These are phyloP conservation scores for Actenoides hombroni DNA, from an alignment of 2,113 vertebrate species.

Conservation along the genomic window DNA sequence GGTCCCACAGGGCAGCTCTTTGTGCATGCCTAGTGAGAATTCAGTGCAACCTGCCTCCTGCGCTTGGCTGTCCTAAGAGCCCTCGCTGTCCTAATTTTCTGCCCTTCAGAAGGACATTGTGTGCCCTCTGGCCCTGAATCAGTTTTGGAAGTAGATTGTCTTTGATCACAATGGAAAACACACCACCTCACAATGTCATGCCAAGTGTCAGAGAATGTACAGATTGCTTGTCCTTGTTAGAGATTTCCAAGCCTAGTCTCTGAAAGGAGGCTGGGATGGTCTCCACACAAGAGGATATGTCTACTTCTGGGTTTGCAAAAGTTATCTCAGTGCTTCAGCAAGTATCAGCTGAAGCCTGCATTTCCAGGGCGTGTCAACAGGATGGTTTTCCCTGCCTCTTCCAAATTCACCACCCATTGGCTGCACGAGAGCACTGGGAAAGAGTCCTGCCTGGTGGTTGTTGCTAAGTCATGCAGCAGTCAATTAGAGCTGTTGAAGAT, in stretches of 20 bases:
- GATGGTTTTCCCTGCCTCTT: neutral
- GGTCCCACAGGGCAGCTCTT: neutral
- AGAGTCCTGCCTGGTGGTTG: neutral
- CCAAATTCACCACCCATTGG: neutral
- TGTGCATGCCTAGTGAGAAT: neutral
- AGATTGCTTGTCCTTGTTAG: neutral
- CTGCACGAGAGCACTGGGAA: neutral
- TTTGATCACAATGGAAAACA: neutral
- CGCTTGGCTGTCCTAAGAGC: neutral
- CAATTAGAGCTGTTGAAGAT: neutral
- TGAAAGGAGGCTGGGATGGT: neutral
- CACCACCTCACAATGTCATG: rapidly evolving
- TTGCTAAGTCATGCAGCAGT: neutral
- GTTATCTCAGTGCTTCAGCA: neutral
- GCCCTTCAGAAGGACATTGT: neutral
- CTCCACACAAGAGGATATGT: neutral
- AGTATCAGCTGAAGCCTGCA: neutral
- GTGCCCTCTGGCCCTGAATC: neutral
- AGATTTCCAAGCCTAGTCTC: neutral
- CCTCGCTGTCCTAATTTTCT: neutral
- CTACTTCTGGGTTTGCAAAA: neutral
- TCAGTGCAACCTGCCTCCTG: neutral
- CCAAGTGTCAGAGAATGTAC: neutral
- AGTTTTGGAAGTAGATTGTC: neutral
- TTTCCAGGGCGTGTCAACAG: neutral